Percentiles rank a stretch among this genome's conserved stretches.
These are phyloP conservation scores for Agrochola circellaris DNA, from an alignment of 2,888 invertebrate species.

Conservation along the genomic window DNA sequence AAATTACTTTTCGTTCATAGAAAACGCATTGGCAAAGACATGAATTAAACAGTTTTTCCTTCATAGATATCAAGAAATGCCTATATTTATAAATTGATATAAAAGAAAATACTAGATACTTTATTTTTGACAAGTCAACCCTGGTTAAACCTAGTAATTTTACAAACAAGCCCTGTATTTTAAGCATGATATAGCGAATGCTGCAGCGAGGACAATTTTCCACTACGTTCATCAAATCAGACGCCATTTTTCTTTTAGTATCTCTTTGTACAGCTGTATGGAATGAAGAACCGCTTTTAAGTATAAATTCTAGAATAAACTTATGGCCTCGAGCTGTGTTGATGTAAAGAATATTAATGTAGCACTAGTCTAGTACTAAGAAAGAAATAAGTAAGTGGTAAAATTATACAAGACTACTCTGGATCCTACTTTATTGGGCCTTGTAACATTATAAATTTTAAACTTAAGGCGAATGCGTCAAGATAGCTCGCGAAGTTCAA, in stretches of 20 bases:
- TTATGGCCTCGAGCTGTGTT: background rate
- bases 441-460: background rate
- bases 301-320: conserved; percentile 32
- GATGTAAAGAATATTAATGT: background rate
- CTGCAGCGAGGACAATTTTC: conserved; percentile 69
- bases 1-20: background rate
- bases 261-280: conserved; percentile 42
- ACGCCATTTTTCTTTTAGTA: conserved; percentile 62
- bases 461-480: too few species aligned
- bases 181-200: conserved; percentile 55
- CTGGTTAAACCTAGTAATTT: conserved; percentile 27
- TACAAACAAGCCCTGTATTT: conserved; percentile 45
- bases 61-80: background rate
- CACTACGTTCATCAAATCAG: conserved; percentile 68
- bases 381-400: background rate
- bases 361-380: background rate
- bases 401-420: background rate
- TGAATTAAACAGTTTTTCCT: background rate
- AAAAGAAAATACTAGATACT: too few species aligned
- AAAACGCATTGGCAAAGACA: background rate
- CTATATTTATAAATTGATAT: too few species aligned
- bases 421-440: background rate
- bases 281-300: conserved; percentile 40
- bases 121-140: conserved; percentile 19
- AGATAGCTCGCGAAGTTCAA: too few species aligned